Percentiles rank a stretch among this genome's conserved stretches.
These are phyloP conservation scores for Carcharodon carcharias DNA, from an alignment of 2,797 vertebrate species.

Conservation along the genomic window DNA sequence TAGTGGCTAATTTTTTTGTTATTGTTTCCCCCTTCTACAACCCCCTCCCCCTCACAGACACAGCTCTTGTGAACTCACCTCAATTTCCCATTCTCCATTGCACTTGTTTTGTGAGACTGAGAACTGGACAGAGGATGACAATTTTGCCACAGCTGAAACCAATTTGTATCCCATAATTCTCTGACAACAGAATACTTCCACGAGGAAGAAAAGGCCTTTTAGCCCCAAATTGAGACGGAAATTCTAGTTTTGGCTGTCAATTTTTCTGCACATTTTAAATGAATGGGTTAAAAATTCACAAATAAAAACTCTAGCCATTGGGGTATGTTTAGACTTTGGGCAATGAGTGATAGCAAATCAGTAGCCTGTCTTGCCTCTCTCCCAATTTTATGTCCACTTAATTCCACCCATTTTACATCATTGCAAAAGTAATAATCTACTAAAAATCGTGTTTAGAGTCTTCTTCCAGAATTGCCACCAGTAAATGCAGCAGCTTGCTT, in stretches of 20 bases:
- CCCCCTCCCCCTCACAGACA: too few relatives aligned
- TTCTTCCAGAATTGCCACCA: not conserved
- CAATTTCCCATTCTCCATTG: not conserved
- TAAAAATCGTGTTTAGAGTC: not conserved
- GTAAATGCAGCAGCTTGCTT: not conserved
- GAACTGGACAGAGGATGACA: not conserved
- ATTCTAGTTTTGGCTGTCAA: not conserved
- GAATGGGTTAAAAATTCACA: not conserved
- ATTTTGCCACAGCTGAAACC: not conserved
- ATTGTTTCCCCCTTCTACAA: not conserved
- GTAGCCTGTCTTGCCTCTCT: not conserved
- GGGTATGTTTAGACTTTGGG: not conserved
- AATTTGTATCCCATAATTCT: not conserved
- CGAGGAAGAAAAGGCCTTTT: not conserved
- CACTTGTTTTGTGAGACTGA: not conserved
- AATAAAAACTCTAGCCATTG: not conserved
- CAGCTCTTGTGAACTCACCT: not conserved
- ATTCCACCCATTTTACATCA: not conserved
- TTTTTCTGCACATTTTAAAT: not conserved
- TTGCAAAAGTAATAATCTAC: not conserved
- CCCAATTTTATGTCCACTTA: not conserved
- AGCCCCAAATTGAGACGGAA: not conserved
- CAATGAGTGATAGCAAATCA: not conserved
- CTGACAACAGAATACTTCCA: not conserved
- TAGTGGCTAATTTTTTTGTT: not conserved